Evolutionary conservation across 2,113 vertebrate species (phyloP).

Genomic region (Sceloporus tristichus): DNA sequence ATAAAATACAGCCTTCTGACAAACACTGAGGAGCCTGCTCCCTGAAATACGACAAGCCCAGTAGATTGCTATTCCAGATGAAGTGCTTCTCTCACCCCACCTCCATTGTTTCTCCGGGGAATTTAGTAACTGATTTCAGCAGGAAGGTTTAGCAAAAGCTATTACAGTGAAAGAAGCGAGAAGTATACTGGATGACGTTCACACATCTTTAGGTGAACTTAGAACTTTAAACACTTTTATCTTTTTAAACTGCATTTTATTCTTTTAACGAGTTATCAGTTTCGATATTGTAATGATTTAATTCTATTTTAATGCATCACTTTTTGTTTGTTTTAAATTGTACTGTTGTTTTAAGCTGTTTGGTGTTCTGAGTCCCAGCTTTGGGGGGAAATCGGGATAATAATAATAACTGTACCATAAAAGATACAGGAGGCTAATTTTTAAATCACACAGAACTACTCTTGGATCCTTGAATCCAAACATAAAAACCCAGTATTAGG

Average conservation of each 20-base stretch:
- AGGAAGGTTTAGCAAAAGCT: slow-evolving; percentile 24
- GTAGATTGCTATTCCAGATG: slow-evolving; percentile 8
- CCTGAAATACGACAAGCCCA: background rate
- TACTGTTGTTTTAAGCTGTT: too few species aligned
- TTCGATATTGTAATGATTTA: too few species aligned
- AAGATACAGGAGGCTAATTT: background rate
- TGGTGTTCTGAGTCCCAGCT: too few species aligned
- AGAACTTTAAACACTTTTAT: background rate
- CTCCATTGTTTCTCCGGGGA: background rate
- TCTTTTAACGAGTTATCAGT: too few species aligned
- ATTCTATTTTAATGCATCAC: too few species aligned
- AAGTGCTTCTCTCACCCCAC: slow-evolving; percentile 22
- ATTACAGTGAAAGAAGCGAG: slow-evolving; percentile 57
- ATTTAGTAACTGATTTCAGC: slow-evolving; percentile 33
- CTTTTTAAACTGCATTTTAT: too few species aligned
- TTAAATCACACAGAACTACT: background rate
- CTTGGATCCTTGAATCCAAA: background rate
- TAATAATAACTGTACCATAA: too few species aligned
- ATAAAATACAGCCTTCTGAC: background rate
- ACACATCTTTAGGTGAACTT: background rate
- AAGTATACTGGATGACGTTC: slow-evolving; percentile 11
- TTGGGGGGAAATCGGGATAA: too few species aligned
- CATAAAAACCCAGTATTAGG: too few species aligned
- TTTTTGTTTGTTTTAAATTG: too few species aligned
- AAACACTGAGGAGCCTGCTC: background rate